A percentile compares a stretch with the other conserved stretches of the same genome.
Evolutionary conservation across 2,888 invertebrate genomes (phyloP).

Genomic region (Phrixothrix hirtus): DNA sequence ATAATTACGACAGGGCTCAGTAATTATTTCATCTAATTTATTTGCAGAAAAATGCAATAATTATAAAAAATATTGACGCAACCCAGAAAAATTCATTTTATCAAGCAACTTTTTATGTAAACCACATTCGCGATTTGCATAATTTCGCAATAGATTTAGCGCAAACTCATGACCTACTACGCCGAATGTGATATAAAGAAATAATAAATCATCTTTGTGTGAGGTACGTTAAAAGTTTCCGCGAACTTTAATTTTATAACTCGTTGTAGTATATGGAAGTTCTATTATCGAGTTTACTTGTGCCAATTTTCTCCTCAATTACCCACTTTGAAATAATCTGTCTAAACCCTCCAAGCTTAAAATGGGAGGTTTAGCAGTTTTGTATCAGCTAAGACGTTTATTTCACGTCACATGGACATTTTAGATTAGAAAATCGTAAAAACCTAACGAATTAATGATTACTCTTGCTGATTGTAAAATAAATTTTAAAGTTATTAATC

Average conservation of each 20-base stretch:
- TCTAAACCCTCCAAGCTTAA: conserved; percentile 16
- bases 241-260: conserved; percentile 27
- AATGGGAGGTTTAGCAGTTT: conserved; percentile 11
- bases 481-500: background rate
- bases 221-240: conserved; percentile 16
- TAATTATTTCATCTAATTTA: no score
- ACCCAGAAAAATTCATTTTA: no score
- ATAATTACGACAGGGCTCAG: no score
- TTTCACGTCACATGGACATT: background rate
- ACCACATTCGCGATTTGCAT: no score
- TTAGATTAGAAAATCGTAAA: no score
- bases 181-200: conserved; percentile 1
- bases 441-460: conserved; percentile 1
- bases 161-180: background rate
- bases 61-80: no score
- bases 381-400: conserved; percentile 5
- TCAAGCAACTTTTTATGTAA: no score
- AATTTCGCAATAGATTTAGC: background rate
- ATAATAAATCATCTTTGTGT: conserved; percentile 17
- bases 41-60: no score
- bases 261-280: conserved; percentile 30
- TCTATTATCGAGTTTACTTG: conserved; percentile 31
- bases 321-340: conserved; percentile 30
- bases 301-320: conserved; percentile 32
- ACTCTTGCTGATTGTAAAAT: background rate